Percentiles rank a stretch among this genome's conserved stretches.
These are phyloP conservation scores for Cataglyphis hispanica DNA, from an alignment of 1,140 invertebrate species.

Conservation along the genomic window DNA sequence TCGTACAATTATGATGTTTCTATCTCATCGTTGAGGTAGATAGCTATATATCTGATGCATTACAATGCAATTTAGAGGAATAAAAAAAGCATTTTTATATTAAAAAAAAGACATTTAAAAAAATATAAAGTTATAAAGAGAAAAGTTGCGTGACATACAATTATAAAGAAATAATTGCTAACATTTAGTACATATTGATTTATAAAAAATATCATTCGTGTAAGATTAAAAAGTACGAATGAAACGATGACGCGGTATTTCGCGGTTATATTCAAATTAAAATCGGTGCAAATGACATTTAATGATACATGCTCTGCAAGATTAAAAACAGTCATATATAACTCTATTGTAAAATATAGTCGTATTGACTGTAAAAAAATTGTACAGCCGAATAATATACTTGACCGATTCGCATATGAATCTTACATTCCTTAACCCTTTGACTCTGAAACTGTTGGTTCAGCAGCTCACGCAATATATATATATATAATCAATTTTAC, in stretches of 20 bases:
- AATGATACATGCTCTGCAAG: conserved; percentile 1
- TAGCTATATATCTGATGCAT: neutral
- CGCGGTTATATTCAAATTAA: conserved; percentile 1
- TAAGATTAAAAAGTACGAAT: neutral
- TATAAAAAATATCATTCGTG: neutral
- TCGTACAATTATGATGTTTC: neutral
- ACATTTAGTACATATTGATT: neutral
- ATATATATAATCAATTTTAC: conserved; percentile 20
- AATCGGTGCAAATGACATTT: neutral
- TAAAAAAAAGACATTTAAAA: neutral
- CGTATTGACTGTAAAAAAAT: neutral
- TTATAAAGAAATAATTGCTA: neutral
- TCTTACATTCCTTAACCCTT: conserved; percentile 34
- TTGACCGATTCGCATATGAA: conserved; percentile 2
- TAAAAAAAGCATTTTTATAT: neutral
- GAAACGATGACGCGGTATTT: neutral
- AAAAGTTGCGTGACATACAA: neutral
- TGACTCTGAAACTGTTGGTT: conserved; percentile 27
- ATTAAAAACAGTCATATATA: neutral
- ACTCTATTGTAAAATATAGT: conserved; percentile 21
- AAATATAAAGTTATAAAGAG: neutral
- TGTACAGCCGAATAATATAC: conserved; percentile 4
- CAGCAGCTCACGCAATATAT: neutral
- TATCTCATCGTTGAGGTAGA: neutral
- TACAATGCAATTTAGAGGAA: neutral